phyloP scores from a whole-genome alignment of 2,888 invertebrate species.

The Cylloceria caligata region DNA sequence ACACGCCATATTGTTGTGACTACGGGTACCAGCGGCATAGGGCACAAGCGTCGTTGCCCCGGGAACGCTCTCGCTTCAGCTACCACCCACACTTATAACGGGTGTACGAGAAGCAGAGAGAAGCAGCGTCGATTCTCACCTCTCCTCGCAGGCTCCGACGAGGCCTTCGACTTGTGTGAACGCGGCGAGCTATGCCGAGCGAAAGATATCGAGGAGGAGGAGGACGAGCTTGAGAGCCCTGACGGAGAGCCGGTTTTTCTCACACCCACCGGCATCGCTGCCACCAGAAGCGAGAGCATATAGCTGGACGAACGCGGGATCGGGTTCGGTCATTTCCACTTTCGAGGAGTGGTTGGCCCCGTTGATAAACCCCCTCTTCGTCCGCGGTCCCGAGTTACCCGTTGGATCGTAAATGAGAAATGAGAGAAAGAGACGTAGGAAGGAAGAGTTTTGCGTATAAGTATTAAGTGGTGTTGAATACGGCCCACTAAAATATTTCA shows the following conservation, averaged over 20 bases:
- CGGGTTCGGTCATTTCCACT: slow-evolving; percentile 66
- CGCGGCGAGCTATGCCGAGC: slow-evolving; percentile 18
- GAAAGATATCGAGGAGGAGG: slow-evolving; percentile 50
- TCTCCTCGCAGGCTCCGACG: slow-evolving; percentile 4
- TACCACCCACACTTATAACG: slow-evolving; percentile 67
- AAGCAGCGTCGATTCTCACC: slow-evolving; percentile 62
- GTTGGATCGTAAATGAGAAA: slow-evolving; percentile 43
- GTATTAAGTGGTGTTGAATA: not conserved
- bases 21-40: slow-evolving; percentile 65
- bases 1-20: slow-evolving; percentile 78
- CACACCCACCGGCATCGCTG: slow-evolving; percentile 65
- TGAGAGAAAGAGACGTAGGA: slow-evolving; percentile 33
- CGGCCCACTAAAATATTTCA: not conserved
- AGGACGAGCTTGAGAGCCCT: slow-evolving; percentile 50
- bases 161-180: slow-evolving; percentile 35
- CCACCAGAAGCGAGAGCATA: slow-evolving; percentile 27
- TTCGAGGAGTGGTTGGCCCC: slow-evolving; percentile 66
- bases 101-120: slow-evolving; percentile 34
- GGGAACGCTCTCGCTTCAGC: slow-evolving; percentile 56
- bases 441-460: slow-evolving; percentile 24
- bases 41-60: slow-evolving; percentile 39
- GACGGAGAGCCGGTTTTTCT: slow-evolving; percentile 69
- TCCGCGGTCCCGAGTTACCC: slow-evolving; percentile 20
- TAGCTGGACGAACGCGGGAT: slow-evolving; percentile 4
- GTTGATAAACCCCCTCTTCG: not conserved